Conservation (phyloP, 2,888 invertebrate species). For the Caenorhabditis sp. region DNA sequence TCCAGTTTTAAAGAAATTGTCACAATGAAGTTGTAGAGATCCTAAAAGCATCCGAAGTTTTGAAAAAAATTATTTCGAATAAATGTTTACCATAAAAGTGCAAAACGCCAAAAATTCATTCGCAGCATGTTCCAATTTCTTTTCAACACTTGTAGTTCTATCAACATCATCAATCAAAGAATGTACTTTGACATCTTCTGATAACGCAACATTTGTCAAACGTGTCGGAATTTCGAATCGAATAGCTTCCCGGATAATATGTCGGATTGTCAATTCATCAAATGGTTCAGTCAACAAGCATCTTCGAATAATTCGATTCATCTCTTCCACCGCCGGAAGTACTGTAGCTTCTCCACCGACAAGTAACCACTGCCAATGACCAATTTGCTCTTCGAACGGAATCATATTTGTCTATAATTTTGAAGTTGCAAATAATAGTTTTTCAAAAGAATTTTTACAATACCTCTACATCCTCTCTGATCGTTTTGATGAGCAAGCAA, state of each 20-base stretch:
- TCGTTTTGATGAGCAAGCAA: constrained; percentile 16
- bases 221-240: constrained; percentile 14
- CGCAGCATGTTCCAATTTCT: constrained; percentile 24
- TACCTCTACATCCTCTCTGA: constrained; percentile 21
- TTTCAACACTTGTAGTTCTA: constrained; percentile 4
- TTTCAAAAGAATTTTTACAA: background rate
- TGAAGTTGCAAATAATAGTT: background rate
- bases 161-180: constrained; percentile 15
- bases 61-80: background rate
- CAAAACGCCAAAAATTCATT: constrained; percentile 28
- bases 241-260: constrained; percentile 21
- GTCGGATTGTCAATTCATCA: constrained; percentile 14
- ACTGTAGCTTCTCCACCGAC: constrained; percentile 34
- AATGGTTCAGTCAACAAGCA: constrained; percentile 5
- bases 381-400: constrained; percentile 20
- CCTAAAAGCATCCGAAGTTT: constrained; percentile 9
- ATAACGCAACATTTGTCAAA: background rate
- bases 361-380: constrained; percentile 39
- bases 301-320: constrained; percentile 33
- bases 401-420: constrained; percentile 6
- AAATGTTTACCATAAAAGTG: constrained; percentile 17
- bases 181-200: constrained; percentile 6
- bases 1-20: constrained; percentile 29
- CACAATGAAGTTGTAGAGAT: constrained; percentile 30
- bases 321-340: constrained; percentile 36